Conservation (phyloP, 2,113 vertebrate genomes). For the Brachypteracias leptosomus region DNA sequence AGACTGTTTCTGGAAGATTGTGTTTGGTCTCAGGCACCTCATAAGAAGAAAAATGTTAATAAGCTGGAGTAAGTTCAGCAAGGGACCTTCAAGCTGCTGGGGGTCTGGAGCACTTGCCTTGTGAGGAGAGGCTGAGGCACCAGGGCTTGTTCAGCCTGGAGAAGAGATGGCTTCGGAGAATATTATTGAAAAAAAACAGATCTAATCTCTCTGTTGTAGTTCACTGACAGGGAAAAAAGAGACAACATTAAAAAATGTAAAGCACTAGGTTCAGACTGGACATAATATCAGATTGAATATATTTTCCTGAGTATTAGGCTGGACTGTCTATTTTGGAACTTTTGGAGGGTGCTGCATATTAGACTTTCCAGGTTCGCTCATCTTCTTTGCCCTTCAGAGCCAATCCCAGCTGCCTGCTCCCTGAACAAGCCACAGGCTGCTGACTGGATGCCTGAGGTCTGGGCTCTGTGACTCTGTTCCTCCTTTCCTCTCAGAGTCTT, state of each 20-base stretch:
- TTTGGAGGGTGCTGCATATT: not conserved
- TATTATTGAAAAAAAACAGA: not conserved
- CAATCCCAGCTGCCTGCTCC: not conserved
- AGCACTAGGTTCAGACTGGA: not conserved
- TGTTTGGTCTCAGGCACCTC: not conserved
- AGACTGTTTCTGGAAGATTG: not conserved
- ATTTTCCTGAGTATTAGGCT: not conserved
- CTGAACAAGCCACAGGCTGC: not conserved
- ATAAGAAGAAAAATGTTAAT: not conserved
- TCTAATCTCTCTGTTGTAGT: not conserved
- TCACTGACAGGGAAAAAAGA: not conserved
- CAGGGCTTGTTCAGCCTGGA: not conserved
- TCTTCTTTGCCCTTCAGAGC: not conserved
- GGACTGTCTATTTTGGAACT: not conserved
- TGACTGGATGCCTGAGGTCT: not conserved
- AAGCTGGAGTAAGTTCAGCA: not conserved
- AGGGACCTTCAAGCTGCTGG: not conserved
- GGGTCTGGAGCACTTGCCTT: fast-evolving
- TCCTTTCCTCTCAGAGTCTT: not conserved
- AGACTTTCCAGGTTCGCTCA: not conserved
- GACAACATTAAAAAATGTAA: not conserved
- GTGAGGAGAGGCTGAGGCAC: not conserved
- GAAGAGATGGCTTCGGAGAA: not conserved
- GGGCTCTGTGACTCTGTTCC: not conserved
- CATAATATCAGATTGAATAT: not conserved